Percentiles rank a stretch among this genome's conserved stretches.
Evolutionary conservation across 2,113 vertebrate genomes (phyloP).

Genomic region (Pleuronectes platessa): DNA sequence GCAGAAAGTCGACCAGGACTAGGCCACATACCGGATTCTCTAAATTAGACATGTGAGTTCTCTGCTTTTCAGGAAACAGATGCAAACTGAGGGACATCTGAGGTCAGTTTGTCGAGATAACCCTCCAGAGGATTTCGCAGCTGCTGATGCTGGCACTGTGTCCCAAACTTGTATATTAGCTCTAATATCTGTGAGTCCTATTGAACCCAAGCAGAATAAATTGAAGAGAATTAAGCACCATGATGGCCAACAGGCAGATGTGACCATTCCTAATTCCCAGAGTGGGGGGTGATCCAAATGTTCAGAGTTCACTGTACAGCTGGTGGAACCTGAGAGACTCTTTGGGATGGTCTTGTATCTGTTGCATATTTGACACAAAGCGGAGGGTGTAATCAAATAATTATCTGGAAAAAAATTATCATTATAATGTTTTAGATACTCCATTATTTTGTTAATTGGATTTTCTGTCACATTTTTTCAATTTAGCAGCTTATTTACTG

Average conservation of each 20-base stretch:
- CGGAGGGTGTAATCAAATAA: no score
- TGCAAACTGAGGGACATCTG: not conserved
- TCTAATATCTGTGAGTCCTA: not conserved
- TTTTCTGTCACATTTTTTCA: no score
- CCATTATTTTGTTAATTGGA: no score
- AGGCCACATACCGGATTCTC: constrained; percentile 26
- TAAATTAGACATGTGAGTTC: constrained; percentile 10
- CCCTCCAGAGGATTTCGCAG: constrained; percentile 2
- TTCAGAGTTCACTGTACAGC: constrained; percentile 2
- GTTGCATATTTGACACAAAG: no score
- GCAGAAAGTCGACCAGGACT: not conserved
- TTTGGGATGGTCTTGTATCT: not conserved
- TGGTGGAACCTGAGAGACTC: constrained; percentile 7
- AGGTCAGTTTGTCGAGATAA: constrained; percentile 4
- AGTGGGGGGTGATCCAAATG: no score
- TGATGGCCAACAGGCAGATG: constrained; percentile 1
- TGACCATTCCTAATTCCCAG: not conserved
- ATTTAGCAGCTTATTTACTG: not conserved
- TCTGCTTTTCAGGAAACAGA: constrained; percentile 15
- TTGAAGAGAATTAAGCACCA: constrained; percentile 2
- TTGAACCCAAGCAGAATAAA: constrained; percentile 15
- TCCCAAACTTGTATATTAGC: not conserved
- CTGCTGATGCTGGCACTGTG: not conserved
- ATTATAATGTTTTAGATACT: no score
- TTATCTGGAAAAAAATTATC: no score